Conservation (phyloP, 2,113 vertebrate species). For the Caranx melampygus region DNA sequence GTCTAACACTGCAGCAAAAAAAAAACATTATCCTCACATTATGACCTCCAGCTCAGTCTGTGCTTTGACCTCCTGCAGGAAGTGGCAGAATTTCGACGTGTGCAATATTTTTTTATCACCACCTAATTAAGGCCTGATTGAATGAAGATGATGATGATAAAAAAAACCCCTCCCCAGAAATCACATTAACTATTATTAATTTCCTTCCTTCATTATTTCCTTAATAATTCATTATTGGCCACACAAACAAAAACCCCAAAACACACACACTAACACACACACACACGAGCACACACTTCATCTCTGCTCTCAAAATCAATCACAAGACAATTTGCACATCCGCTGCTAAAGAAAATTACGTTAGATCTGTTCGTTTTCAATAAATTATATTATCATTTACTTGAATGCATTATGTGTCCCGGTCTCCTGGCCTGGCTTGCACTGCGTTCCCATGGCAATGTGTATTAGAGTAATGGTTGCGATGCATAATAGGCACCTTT, state of each 20-base stretch:
- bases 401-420: constrained; percentile 48
- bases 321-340: constrained; percentile 39
- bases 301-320: constrained; percentile 55
- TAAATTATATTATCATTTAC: constrained; percentile 64
- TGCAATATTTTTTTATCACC: neutral
- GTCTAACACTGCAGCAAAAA: neutral
- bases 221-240: constrained; percentile 28
- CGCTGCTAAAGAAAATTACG: constrained; percentile 58
- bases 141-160: neutral
- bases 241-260: neutral
- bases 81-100: neutral
- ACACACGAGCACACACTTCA: neutral
- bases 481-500: constrained; percentile 40
- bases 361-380: constrained; percentile 56
- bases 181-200: constrained; percentile 16
- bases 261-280: neutral
- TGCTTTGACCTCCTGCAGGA: neutral
- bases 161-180: constrained; percentile 30
- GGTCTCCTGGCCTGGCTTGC: constrained; percentile 57
- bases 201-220: constrained; percentile 37
- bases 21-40: neutral
- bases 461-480: constrained; percentile 25
- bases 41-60: neutral
- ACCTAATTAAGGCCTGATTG: neutral
- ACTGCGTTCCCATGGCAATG: constrained; percentile 54